phyloP scores from a whole-genome alignment of 2,888 invertebrate genomes.

The Acanthoscelides obtectus region DNA sequence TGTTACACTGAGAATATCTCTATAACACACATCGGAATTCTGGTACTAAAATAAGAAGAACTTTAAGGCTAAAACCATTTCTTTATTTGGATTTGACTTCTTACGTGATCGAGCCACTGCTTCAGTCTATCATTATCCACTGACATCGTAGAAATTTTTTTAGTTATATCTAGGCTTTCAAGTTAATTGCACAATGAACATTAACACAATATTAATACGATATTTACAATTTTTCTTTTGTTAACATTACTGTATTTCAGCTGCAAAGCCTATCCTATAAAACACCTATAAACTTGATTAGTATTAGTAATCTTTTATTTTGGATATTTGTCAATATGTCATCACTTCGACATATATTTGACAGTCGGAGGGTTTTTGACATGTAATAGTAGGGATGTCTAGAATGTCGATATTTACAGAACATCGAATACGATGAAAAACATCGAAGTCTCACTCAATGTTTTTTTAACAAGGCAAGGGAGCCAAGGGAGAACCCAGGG shows the following conservation, averaged over 20 bases:
- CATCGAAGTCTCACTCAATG: no score
- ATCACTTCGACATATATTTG: not conserved
- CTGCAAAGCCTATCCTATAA: no score
- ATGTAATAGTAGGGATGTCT: no score
- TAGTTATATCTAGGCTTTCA: not conserved
- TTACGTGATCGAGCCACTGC: constrained; percentile 51
- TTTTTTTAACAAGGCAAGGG: no score
- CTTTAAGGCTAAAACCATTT: not conserved
- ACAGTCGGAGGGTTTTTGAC: no score
- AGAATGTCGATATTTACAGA: no score
- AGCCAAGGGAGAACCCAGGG: no score
- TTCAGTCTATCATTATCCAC: constrained; percentile 50
- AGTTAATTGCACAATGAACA: not conserved
- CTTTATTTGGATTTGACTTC: not conserved
- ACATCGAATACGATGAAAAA: no score
- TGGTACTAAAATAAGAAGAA: constrained; percentile 57
- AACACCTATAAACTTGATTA: no score
- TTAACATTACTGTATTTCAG: not conserved
- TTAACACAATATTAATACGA: not conserved
- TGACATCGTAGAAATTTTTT: not conserved
- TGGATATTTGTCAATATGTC: not conserved
- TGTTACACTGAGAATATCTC: constrained; percentile 63
- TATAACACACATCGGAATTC: constrained; percentile 60
- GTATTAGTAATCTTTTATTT: not conserved
- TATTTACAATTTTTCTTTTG: not conserved